These are phyloP conservation scores for Amiota minor DNA, from an alignment of 2,888 invertebrate species.

Conservation along the genomic window DNA sequence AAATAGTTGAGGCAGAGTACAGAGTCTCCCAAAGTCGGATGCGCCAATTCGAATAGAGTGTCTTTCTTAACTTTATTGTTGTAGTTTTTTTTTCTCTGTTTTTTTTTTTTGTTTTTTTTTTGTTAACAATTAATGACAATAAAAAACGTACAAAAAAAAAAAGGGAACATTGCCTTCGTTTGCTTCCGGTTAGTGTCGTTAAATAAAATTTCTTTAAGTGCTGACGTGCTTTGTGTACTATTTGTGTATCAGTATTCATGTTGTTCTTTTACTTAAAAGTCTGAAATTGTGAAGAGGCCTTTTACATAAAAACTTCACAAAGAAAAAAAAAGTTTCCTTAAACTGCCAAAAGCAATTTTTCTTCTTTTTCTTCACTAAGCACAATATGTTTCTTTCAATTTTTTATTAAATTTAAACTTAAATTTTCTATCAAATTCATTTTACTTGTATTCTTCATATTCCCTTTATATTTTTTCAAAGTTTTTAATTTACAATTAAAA, in stretches of 20 bases:
- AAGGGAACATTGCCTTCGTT: not conserved
- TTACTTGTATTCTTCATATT: not conserved
- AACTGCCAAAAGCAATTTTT: not conserved
- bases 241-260: too few relatives aligned
- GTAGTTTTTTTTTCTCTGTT: not conserved
- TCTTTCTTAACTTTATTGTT: not conserved
- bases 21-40: too few relatives aligned
- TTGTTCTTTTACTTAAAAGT: too few relatives aligned
- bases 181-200: not conserved
- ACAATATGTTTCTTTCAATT: not conserved
- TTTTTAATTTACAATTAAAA: conserved; percentile 28
- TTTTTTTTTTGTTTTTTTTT: not conserved
- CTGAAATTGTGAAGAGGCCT: too few relatives aligned
- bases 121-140: conserved; percentile 8
- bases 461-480: not conserved
- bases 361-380: not conserved
- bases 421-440: not conserved
- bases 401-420: not conserved
- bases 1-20: too few relatives aligned
- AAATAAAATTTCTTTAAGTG: conserved; percentile 20
- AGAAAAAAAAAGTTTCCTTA: too few relatives aligned
- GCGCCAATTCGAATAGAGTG: too few relatives aligned
- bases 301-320: too few relatives aligned
- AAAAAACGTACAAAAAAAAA: too few relatives aligned
- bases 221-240: conserved; percentile 7